Evolutionary conservation across 2,797 vertebrate species (phyloP).

Genomic region (Heteromormyrus szaboi): DNA sequence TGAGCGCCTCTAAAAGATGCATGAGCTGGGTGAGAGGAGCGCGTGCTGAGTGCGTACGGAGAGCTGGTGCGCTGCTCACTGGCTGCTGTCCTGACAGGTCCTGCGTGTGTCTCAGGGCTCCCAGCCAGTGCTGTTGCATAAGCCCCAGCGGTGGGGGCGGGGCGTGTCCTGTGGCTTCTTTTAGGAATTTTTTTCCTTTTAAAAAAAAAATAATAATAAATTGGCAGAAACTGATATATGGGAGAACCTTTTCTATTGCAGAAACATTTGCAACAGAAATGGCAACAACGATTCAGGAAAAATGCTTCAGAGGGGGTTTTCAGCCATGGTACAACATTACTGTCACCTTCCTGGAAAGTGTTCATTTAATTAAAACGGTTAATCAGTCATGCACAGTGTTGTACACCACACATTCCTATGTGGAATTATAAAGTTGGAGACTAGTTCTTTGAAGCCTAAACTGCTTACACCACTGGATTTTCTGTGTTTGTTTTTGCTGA

Average conservation of each 20-base stretch:
- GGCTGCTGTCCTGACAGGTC: constrained; percentile 10
- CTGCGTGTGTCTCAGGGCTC: constrained; percentile 8
- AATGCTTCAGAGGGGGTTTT: neutral
- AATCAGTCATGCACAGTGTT: neutral
- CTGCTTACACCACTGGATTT: neutral
- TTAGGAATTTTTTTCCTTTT: constrained; percentile 12
- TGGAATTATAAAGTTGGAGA: neutral
- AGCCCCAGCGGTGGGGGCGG: neutral
- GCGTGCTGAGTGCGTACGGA: neutral
- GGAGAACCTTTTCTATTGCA: neutral
- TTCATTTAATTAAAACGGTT: neutral
- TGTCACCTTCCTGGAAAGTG: neutral
- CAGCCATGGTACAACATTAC: neutral
- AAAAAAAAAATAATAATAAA: neutral
- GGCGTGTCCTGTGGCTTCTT: constrained; percentile 15
- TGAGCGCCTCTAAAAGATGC: neutral
- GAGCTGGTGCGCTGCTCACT: neutral
- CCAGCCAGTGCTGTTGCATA: constrained; percentile 16
- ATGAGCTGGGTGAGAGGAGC: neutral
- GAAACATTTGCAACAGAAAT: neutral
- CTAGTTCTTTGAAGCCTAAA: neutral
- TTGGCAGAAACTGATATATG: neutral
- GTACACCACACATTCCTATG: neutral
- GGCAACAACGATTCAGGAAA: neutral
- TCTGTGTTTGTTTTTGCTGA: neutral